Evolutionary conservation across 1,140 invertebrate genomes (phyloP), one percentile per base, ranked within the genome.

Genomic region (Hyles euphorbiae): DNA sequence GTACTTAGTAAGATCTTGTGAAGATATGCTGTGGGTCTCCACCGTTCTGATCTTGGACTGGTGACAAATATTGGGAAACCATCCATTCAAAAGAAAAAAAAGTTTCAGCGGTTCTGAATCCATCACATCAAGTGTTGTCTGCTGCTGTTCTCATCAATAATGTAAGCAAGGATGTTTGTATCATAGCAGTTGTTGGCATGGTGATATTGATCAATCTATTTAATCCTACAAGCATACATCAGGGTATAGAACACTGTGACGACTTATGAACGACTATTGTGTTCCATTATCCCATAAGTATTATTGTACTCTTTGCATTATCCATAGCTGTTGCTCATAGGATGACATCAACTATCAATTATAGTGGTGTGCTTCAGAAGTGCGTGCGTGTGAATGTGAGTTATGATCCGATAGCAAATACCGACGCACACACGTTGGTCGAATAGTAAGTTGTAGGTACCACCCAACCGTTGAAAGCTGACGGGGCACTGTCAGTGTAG

Each of bases 161-260:
- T 40, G 36, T 8, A 40, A 40, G 4, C 48, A 50, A 12, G 6
- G 48, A 12, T 50, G 50, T 52, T 52, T 34, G 34, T 34, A 12
- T 34, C 12, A 6, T 33, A 34, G 40, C 22, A 54, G 22, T 50
- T 54, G 74, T 81, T 74, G 76, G 63, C 74, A 81, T 81, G 74
- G 72, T 58, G 61, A 81, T 70, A 81, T 78, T 77, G 78, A 81
- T 68, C 63, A 65, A 36, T 50, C 61, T 50, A 11, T 44, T 5
- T 43, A 57, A 43, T 32, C 22, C 22, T 22, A 22, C 22, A 22
- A 22, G 22, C 22, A 22, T 22, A 22, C 22, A 22, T 22, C 22
- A 22, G 22, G 22, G 22, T 22, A 22, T 22, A 22, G 22, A 22
- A 22, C 2, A 22, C 22, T 22, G 22, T 22, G 22, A 22, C 22